Base-by-base conservation (phyloP, 1,140 invertebrate species). In the Bombus impatiens region DNA sequence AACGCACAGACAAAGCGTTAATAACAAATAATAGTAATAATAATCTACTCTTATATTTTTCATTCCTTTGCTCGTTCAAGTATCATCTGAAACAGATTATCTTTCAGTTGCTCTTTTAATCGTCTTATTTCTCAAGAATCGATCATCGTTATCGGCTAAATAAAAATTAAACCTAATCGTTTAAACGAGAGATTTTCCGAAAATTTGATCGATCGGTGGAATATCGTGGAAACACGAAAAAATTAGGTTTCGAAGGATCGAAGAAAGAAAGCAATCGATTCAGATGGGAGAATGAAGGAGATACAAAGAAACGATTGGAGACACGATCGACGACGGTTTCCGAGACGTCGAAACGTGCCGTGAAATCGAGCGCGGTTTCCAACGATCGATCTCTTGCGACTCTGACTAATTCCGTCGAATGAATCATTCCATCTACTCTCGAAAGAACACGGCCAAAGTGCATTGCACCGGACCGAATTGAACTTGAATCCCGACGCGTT, bases 321-420 rank as follows among this genome's bases (percentile, higher is more conserved):
- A 15, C 2, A 6, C 42, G 53, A 62, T 62, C 35, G 76, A 10
- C 25, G 28, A n/a, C 13, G n/a, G 37, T 40, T 25, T 71, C 37
- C 22, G 40, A 25, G 42, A 32, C 75, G 13, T 47, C 12, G 70
- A 72, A 74, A 77, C 47, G 75, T 15, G 53, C 53, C 37, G 59
- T 67, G 53, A 67, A 67, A 78, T 78, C 76, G 76, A 62, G 37
- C 76, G 35, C 75, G 57, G 53, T 82, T 65, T 75, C 53, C 80
- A 76, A 37, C 75, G 62, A 57, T 71, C 82, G 75, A 78, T 84
- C 82, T 78, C 32, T 78, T 37, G 78, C 65, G 65, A 53, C 65
- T 84, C 82, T 84, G 82, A 84, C 82, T 84, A 84, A 84, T 79
- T 78, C 76, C 76, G 82, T 79, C 76, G 47, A 71, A 78, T 84